phyloP scores from a whole-genome alignment of 2,113 vertebrate species.

The Anthoscopus minutus region DNA sequence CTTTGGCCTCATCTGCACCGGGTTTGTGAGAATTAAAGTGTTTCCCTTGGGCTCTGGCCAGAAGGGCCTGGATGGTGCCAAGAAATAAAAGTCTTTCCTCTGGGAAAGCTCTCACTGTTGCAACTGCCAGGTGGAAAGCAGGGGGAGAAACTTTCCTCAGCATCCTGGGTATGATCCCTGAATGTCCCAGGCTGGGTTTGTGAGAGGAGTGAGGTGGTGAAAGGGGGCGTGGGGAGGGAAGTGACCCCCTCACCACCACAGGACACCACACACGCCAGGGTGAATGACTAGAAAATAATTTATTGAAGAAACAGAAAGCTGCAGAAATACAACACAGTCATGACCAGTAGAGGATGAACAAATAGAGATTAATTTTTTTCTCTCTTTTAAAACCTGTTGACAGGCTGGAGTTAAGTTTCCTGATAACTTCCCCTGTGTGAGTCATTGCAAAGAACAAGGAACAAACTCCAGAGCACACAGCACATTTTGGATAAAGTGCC shows the following conservation, averaged over 20 bases:
- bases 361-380: slow-evolving; percentile 26
- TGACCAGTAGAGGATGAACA: slow-evolving; percentile 67
- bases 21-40: neutral
- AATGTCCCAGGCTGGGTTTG: neutral
- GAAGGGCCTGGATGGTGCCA: neutral
- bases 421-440: neutral
- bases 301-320: slow-evolving; percentile 77
- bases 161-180: neutral
- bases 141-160: neutral
- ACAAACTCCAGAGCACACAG: slow-evolving; percentile 58
- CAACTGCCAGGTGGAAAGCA: neutral
- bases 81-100: neutral
- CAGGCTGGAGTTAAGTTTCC: slow-evolving; percentile 39
- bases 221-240: neutral
- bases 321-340: slow-evolving; percentile 74
- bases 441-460: slow-evolving; percentile 29
- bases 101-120: neutral
- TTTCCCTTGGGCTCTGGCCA: slow-evolving; percentile 1
- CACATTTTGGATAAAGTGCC: slow-evolving; percentile 68
- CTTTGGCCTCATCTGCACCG: neutral
- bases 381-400: slow-evolving; percentile 47
- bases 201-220: neutral
- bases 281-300: slow-evolving; percentile 79
- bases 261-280: neutral
- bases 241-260: neutral